Conservation (phyloP, 1,140 invertebrate species). For the Drosophila obscura region DNA sequence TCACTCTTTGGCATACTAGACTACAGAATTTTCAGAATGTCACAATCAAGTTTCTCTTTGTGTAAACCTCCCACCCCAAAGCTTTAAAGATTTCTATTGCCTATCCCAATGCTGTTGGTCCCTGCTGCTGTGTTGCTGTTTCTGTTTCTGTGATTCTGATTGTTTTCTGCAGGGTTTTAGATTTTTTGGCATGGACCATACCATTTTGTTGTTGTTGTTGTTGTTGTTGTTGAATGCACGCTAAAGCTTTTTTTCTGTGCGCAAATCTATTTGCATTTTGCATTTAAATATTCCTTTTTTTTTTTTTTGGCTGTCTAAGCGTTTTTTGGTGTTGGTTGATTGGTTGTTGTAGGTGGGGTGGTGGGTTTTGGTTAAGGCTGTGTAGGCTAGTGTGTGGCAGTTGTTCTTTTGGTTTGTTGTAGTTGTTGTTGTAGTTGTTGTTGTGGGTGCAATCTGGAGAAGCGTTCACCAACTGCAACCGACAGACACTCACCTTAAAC, state of each 20-base stretch:
- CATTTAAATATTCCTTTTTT: constrained; percentile 57
- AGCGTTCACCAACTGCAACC: constrained; percentile 32
- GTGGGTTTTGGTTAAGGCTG: too few relatives aligned
- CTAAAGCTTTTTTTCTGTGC: constrained; percentile 43
- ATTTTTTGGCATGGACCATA: constrained; percentile 40
- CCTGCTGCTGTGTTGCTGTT: constrained; percentile 13
- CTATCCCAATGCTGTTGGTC: not conserved
- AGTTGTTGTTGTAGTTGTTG: constrained; percentile 27
- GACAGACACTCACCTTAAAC: constrained; percentile 34
- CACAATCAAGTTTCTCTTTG: too few relatives aligned
- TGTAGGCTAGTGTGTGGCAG: constrained; percentile 28
- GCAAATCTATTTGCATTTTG: constrained; percentile 75
- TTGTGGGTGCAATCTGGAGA: constrained; percentile 42
- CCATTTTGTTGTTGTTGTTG: constrained; percentile 5
- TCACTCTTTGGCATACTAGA: too few relatives aligned
- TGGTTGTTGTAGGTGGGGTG: constrained; percentile 14
- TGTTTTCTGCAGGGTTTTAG: constrained; percentile 31
- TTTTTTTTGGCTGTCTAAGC: constrained; percentile 54
- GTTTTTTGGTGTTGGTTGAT: constrained; percentile 31
- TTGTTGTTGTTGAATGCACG: constrained; percentile 3
- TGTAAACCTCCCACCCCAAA: too few relatives aligned
- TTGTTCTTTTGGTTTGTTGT: constrained; percentile 27
- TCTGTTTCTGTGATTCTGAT: constrained; percentile 8
- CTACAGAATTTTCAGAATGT: too few relatives aligned
- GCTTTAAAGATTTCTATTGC: too few relatives aligned